These are phyloP conservation scores for Tinamus guttatus DNA, from an alignment of 2,113 vertebrate genomes.

Conservation along the genomic window DNA sequence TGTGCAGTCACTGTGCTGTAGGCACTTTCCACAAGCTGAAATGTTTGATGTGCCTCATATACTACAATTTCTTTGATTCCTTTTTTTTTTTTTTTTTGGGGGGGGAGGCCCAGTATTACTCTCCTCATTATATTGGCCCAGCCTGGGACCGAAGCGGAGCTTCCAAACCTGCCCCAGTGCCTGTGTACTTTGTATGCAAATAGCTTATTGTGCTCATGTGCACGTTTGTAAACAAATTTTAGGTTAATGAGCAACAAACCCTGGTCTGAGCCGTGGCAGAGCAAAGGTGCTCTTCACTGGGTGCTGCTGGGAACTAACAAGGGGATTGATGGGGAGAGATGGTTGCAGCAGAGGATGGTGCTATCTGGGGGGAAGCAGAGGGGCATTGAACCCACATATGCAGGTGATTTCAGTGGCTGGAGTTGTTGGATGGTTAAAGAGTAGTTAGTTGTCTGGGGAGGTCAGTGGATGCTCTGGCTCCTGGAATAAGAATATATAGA, in stretches of 20 bases:
- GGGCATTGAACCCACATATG: neutral
- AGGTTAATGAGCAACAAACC: neutral
- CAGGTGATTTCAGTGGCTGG: neutral
- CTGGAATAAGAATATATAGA: neutral
- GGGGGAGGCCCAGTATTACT: neutral
- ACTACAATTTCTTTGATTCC: neutral
- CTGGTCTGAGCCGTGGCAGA: neutral
- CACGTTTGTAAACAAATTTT: neutral
- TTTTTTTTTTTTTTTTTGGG: neutral
- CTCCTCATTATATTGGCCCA: neutral
- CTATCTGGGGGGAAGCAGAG: neutral
- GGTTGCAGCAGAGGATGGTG: neutral
- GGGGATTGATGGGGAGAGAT: neutral
- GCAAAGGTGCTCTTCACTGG: neutral
- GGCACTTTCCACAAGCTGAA: neutral
- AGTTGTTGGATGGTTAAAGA: neutral
- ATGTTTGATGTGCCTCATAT: neutral
- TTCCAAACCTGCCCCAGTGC: neutral
- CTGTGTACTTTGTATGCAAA: neutral
- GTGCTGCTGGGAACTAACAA: neutral
- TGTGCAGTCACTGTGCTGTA: neutral
- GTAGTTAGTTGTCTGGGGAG: neutral
- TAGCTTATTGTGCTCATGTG: neutral
- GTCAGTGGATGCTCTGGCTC: neutral
- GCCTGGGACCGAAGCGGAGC: accelerated